phyloP scores from a whole-genome alignment of 2,113 vertebrate species.

The Platycercus adscitus region DNA sequence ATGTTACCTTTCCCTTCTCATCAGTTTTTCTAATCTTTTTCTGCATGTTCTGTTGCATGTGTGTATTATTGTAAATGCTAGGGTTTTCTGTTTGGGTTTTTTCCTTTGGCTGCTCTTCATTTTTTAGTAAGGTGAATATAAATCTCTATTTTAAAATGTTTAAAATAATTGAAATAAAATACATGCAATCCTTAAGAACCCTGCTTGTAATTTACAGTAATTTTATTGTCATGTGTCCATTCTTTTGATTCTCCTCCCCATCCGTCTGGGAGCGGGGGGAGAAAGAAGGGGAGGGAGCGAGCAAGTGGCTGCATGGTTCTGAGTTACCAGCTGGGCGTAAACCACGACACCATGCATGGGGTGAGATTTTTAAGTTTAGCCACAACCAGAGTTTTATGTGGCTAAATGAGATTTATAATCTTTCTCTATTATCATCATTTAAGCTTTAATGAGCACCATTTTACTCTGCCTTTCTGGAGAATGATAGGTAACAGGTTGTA shows the following conservation, averaged over 20 bases:
- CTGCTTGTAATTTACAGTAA: background rate
- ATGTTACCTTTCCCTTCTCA: conserved; percentile 42
- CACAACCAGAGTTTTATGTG: background rate
- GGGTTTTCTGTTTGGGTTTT: background rate
- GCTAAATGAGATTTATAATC: conserved; percentile 8
- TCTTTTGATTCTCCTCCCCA: background rate
- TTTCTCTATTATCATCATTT: conserved; percentile 28
- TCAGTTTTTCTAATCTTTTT: conserved; percentile 14
- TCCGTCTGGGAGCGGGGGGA: background rate
- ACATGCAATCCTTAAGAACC: background rate
- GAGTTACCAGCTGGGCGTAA: background rate
- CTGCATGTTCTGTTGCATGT: conserved; percentile 63
- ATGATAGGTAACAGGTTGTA: conserved; percentile 89
- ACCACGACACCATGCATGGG: background rate
- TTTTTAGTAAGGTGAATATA: conserved; percentile 22
- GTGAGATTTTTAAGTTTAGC: conserved; percentile 34
- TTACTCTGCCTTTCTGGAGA: conserved; percentile 66
- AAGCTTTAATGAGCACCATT: conserved; percentile 63
- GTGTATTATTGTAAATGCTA: conserved; percentile 25
- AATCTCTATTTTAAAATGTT: background rate
- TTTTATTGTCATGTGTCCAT: background rate
- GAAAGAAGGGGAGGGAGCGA: background rate
- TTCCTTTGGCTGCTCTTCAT: conserved; percentile 34
- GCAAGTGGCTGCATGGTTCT: background rate
- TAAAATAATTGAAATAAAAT: background rate